Evolutionary conservation across 92 coral and sea anemone genomes (phyloP), one percentile per base, ranked within the genome.

Genomic region (Paramuricea clavata): DNA sequence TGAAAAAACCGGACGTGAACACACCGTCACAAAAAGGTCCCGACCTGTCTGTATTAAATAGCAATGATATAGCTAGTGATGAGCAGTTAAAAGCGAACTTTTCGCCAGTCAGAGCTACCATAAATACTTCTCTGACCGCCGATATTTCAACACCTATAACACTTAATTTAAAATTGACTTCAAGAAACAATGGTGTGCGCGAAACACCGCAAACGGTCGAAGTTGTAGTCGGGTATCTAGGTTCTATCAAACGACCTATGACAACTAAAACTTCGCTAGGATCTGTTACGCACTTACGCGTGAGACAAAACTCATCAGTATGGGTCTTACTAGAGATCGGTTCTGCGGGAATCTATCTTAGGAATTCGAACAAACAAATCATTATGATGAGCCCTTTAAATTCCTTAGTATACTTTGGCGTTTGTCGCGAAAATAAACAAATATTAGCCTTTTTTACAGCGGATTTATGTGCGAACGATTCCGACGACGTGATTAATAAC

Each of bases 381-480:
- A 67, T 97, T 84, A 98, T 94, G 41, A 97, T 95, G 33, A 94
- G 95, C 76, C 94, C 99, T 28, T 49, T 88, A 31, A 89, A 88
- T 75, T 97, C 98, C 5, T 89, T 97, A 52, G 94, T 95, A 30
- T 94, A 91, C 74, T 92, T 95, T 32, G 98, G 98, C 65, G 82
- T 94, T 87, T 97, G 98, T 82, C 92, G 97, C 19, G 98, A 97
- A 47, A 98, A 97, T 71, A 93, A 93, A 56, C 93, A 87, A 82
- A 95, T 97, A 26, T 88, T 97, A 83, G 99, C 98, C 13, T 91
- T 97, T 60, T 98, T 97, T 23, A 97, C 99, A 27, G 88, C 92
- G 67, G 91, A 94, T 90, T 52, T 78, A 41, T 90, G 78, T 56
- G 92, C 90, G 34, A 85, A 68, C 16, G 54, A 49, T 26, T 67